Percentiles rank a stretch among this genome's conserved stretches.
These are phyloP conservation scores for Hiodon tergisus DNA, from an alignment of 2,113 vertebrate species.

Conservation along the genomic window DNA sequence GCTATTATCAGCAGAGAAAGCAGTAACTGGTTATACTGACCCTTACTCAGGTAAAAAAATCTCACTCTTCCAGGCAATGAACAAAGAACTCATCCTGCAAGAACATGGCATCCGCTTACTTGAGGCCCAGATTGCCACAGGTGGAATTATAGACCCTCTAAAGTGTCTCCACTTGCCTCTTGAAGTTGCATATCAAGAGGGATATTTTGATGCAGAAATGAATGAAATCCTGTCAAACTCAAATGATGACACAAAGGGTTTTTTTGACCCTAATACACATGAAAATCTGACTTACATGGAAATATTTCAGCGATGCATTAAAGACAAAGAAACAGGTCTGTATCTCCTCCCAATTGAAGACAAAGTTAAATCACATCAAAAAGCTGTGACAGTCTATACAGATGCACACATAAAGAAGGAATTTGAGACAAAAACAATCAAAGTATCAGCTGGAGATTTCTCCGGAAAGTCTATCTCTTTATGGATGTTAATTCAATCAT, in stretches of 20 bases:
- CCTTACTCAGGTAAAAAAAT: constrained; percentile 66
- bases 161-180: constrained; percentile 72
- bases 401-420: too few species aligned
- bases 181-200: constrained; percentile 61
- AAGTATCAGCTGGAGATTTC: too few species aligned
- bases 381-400: too few species aligned
- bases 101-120: constrained; percentile 75
- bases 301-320: too few species aligned
- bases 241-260: constrained; percentile 64
- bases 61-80: constrained; percentile 78
- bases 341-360: too few species aligned
- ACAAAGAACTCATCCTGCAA: constrained; percentile 67
- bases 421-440: too few species aligned
- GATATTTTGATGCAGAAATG: constrained; percentile 66
- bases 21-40: constrained; percentile 79
- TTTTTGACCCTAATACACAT: constrained; percentile 67
- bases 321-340: too few species aligned
- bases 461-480: too few species aligned
- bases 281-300: constrained; percentile 61
- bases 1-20: constrained; percentile 71
- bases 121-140: constrained; percentile 80
- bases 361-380: too few species aligned
- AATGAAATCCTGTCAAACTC: constrained; percentile 55
- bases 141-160: constrained; percentile 75
- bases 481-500: too few species aligned